Evolutionary conservation across 2,113 vertebrate species (phyloP), one percentile per base, ranked within the genome.

Genomic region (Odontesthes bonariensis): DNA sequence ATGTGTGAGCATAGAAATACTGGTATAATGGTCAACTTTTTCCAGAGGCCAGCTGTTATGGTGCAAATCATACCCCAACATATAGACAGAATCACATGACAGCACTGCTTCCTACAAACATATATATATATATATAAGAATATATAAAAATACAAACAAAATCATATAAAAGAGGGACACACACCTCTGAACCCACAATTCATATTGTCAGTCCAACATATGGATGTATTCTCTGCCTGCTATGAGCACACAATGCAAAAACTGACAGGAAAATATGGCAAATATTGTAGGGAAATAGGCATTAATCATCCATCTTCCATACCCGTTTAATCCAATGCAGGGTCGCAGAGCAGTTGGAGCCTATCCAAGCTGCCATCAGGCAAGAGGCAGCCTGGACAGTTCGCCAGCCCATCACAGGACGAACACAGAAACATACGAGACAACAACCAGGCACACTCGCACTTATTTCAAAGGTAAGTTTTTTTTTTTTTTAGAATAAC

Each of bases 121-220:
- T n/a, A n/a, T n/a, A n/a, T n/a, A n/a, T n/a, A n/a, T n/a, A n/a
- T n/a, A n/a, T n/a, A n/a, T n/a, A n/a, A n/a, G n/a, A n/a, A n/a
- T n/a, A 35, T 35, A 35, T 8, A 73, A 31, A 81, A 76, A 74
- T 22, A 81, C 65, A 85, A 56, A 77, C 40, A 65, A 51, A 78
- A 55, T 19, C 47, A 42, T 32, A 59, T 55, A 77, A 62, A 46
- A 64, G 46, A 58, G 44, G 44, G 47, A 70, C 61, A 68, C 53
- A 61, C 23, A 47, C 40, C 60, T 8, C 32, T 56, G 32, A 66
- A 42, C 19, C 31, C 1, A 74, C 69, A 72, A 66, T 62, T 49
- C 46, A 76, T 57, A 61, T 22, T 35, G 51, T 66, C 44, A 63
- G 59, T 72, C 11, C 61, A 69, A 75, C 27, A 19, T 71, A 71